These are phyloP conservation scores for Dunckerocampus dactyliophorus DNA, from an alignment of 2,113 vertebrate genomes.

Conservation along the genomic window DNA sequence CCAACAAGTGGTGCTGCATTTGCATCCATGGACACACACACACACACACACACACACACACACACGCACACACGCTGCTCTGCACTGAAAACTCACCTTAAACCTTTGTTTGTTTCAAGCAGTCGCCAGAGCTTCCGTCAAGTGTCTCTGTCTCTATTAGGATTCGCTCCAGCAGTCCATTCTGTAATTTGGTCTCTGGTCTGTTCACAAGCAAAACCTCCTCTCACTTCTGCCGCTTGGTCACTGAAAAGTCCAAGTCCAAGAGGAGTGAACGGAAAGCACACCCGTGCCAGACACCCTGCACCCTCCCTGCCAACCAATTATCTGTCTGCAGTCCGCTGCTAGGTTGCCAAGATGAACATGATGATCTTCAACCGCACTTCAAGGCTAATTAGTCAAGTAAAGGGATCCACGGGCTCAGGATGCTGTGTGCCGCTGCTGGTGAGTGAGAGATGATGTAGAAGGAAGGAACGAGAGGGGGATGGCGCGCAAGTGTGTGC, in stretches of 20 bases:
- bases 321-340: slow-evolving; percentile 53
- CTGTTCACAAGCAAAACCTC: slow-evolving; percentile 47
- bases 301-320: slow-evolving; percentile 48
- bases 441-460: slow-evolving; percentile 37
- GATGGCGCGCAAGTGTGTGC: slow-evolving; percentile 1
- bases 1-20: slow-evolving; percentile 45
- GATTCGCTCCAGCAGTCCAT: slow-evolving; percentile 50
- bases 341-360: slow-evolving; percentile 55
- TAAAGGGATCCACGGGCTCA: slow-evolving; percentile 58
- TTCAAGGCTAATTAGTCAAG: slow-evolving; percentile 68
- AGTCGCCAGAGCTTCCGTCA: slow-evolving; percentile 28
- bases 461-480: slow-evolving; percentile 2
- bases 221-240: slow-evolving; percentile 50
- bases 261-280: slow-evolving; percentile 46
- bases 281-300: slow-evolving; percentile 41
- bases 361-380: slow-evolving; percentile 65
- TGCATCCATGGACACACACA: neutral
- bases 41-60: neutral
- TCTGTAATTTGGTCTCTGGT: slow-evolving; percentile 35
- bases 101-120: slow-evolving; percentile 36
- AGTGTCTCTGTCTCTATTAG: slow-evolving; percentile 37
- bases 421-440: slow-evolving; percentile 34
- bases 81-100: slow-evolving; percentile 55
- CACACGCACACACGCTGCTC: neutral
- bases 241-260: slow-evolving; percentile 47